phyloP scores from a whole-genome alignment of 2,797 vertebrate genomes.

The Pyrocephalus nanus region DNA sequence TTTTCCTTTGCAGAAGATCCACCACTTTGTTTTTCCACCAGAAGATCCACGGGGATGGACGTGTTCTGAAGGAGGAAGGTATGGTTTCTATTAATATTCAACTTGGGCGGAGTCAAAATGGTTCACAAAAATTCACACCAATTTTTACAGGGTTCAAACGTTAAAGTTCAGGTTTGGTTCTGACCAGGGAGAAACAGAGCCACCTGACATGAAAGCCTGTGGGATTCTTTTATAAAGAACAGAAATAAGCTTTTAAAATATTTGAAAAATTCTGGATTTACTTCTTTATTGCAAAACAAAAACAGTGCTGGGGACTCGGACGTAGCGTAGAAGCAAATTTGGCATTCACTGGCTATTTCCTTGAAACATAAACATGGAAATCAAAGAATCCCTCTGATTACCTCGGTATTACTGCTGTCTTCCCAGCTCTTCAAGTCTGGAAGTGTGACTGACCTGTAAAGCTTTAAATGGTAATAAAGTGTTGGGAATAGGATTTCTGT shows the following conservation, averaged over 20 bases:
- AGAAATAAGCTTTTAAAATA: not conserved
- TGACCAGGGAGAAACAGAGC: not conserved
- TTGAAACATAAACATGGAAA: not conserved
- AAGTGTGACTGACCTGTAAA: not conserved
- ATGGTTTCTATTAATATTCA: slow-evolving; percentile 27
- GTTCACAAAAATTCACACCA: not conserved
- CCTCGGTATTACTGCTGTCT: not conserved
- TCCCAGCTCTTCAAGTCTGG: not conserved
- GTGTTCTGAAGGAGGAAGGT: not conserved
- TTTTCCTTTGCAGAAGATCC: not conserved
- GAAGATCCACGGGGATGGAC: not conserved
- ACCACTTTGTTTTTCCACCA: not conserved
- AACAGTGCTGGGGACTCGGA: not conserved
- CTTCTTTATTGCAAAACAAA: not conserved
- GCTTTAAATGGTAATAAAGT: slow-evolving; percentile 29
- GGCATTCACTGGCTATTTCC: not conserved
- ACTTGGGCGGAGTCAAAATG: not conserved
- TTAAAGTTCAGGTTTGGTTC: not conserved
- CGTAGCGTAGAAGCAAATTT: not conserved
- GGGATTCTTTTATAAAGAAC: not conserved
- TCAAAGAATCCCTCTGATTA: not conserved
- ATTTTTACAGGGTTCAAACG: not conserved
- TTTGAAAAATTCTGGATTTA: not conserved
- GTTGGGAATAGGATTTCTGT: slow-evolving; percentile 30
- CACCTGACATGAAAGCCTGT: not conserved